Evolutionary conservation across 1,140 invertebrate genomes (phyloP), one percentile per base, ranked within the genome.

Genomic region (Atta colombica): DNA sequence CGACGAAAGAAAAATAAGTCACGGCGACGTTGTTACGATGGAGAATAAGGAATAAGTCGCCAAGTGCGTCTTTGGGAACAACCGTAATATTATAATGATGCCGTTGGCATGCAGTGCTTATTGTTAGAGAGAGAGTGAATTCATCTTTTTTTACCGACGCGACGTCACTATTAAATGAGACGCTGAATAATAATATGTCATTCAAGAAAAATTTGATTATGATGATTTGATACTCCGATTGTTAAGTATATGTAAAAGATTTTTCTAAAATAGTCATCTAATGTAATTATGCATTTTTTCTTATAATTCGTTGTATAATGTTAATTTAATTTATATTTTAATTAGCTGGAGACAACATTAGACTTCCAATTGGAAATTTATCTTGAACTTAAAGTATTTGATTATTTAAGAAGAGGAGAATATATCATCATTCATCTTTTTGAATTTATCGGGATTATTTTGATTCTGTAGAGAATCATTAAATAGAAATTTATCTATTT

Each of bases 1-100:
- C 53, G 66, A 18, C 78, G 66, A 72, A 51, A 28, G 39, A 49
- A 45, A 74, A 82, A 72, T 82, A 82, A 82, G 53, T 82, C 35
- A 82, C 16, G n/a, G 8, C 12, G 66, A 82, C 66, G n/a, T 69
- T 81, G 53, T 74, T 61, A 60, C 21, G 66, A 45, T 7, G 39
- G 35, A 28, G 55, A 82, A 69, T 16, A 69, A 69, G 39, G 53
- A 74, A 82, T 58, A 72, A 72, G 78, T 60, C 31, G 66, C 66
- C 21, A 16, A 81, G 78, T 72, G 65, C 51, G 66, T 81, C 78
- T 68, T 81, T 60, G 35, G 21, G 35, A 82, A 72, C 35, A 31
- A 35, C n/a, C 35, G 53, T 60, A 39, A 81, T 81, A 58, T 39
- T 69, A 69, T 58, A 80, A 68, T 39, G 53, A 72, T 25, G 45